Percentiles rank a stretch among this genome's conserved stretches.
Conservation (phyloP, 2,888 invertebrate genomes). For the Beris morrisii region DNA sequence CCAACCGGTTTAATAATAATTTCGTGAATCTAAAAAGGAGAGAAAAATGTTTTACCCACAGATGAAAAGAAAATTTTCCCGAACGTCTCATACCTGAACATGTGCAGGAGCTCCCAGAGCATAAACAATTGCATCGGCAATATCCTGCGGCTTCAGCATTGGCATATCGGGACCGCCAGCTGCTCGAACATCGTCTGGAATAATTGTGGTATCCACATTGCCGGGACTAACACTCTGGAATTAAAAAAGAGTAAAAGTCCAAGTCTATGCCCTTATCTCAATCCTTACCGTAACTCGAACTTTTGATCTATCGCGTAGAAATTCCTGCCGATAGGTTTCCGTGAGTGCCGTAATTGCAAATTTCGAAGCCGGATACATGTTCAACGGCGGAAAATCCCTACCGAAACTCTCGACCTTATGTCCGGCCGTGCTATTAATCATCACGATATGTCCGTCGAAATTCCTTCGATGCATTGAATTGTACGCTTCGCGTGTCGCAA, state of each 20-base stretch:
- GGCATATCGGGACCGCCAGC: conserved; percentile 6
- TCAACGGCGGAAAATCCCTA: conserved; percentile 47
- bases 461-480: conserved; percentile 57
- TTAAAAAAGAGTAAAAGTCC: not conserved
- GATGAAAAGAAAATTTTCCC: not conserved
- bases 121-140: conserved; percentile 41
- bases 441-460: conserved; percentile 58
- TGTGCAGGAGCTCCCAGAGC: conserved; percentile 49
- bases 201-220: conserved; percentile 53
- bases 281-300: conserved; percentile 44
- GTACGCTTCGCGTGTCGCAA: conserved; percentile 58
- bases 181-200: conserved; percentile 43
- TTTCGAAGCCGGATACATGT: conserved; percentile 47
- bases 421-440: conserved; percentile 55
- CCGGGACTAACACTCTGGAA: conserved; percentile 52
- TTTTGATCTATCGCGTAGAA: conserved; percentile 43
- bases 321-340: conserved; percentile 47
- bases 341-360: conserved; percentile 46
- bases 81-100: conserved; percentile 46
- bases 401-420: conserved; percentile 48
- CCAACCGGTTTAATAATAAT: conserved; percentile 30
- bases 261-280: not conserved
- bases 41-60: not conserved
- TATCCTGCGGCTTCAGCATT: conserved; percentile 41
- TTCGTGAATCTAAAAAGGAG: conserved; percentile 23